Base-by-base conservation (phyloP, 2,113 vertebrate species). In the Indri indri region DNA sequence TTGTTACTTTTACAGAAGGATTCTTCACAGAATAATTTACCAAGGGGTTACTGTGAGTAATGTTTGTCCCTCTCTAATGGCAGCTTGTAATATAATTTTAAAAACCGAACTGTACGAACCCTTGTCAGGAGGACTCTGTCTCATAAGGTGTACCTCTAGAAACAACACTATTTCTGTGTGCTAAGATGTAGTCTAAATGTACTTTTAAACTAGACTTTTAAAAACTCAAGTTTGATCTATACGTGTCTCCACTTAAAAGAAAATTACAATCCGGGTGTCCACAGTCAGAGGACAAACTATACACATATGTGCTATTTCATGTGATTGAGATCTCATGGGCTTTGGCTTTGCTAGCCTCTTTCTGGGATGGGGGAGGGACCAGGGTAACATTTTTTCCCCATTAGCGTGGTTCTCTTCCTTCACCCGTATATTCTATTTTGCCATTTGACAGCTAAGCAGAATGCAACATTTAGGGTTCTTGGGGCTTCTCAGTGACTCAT, bases 61-160 rank as follows among this genome's bases (percentile, higher is more conserved):
- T 92, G 65, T 4, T 76, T 17, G 59, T 87, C 9, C 13, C 18
- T 84, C 12, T 84, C 79, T 88, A 91, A 57, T 68, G 92, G 5
- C 6, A 96, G 32, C 8, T 23, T 65, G 37, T 57, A 70, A 91
- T 86, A 95, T 91, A 84, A n/a, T 90, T 93, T 52, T 34, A 18
- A 89, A 95, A 92, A 68, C 25, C 20, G 8, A 37, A 70, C 16
- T 57, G 5, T 91, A 94, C 50, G 61, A 92, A 98, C n/a, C 6
- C 6, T 96, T 97, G 30, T 86, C 50, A 79, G 81, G 17, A 95
- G 37, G 22, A 85, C 37, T 95, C 27, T 91, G 14, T 81, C 61
- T 90, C 23, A 74, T 74, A 66, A 96, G 82, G 90, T 96, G 92
- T 90, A 97, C 59, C 40, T 96, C 83, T 93, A 88, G 32, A 90